These are phyloP conservation scores for Heliconius ismenius DNA, from an alignment of 2,888 invertebrate genomes.

Conservation along the genomic window DNA sequence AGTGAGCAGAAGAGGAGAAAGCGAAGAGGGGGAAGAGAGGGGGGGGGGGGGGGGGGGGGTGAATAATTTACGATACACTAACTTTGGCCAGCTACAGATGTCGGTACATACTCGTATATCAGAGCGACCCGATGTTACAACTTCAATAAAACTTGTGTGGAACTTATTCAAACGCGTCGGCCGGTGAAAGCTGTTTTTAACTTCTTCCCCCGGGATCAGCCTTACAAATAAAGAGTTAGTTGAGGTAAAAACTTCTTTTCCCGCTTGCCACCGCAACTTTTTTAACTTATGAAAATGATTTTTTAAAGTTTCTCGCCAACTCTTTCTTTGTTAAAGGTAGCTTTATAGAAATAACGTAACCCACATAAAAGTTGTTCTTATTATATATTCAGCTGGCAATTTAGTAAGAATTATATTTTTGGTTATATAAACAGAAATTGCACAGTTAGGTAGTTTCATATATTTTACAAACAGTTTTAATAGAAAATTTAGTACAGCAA, in stretches of 20 bases:
- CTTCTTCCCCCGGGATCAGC: constrained; percentile 72
- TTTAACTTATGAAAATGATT: constrained; percentile 55
- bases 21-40: too few relatives aligned
- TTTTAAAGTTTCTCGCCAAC: constrained; percentile 46
- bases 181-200: constrained; percentile 77
- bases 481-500: constrained; percentile 17
- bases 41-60: too few relatives aligned
- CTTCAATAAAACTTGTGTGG: constrained; percentile 63
- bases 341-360: constrained; percentile 7
- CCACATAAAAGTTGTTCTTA: not conserved
- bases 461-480: not conserved
- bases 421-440: not conserved
- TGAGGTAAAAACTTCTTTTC: constrained; percentile 63
- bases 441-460: too few relatives aligned
- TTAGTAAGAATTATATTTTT: too few relatives aligned
- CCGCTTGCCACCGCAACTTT: constrained; percentile 40
- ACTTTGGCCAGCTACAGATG: constrained; percentile 67
- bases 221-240: constrained; percentile 77
- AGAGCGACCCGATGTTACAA: constrained; percentile 67
- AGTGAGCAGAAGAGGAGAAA: too few relatives aligned
- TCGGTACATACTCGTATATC: constrained; percentile 66
- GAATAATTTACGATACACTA: constrained; percentile 79
- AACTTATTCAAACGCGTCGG: constrained; percentile 65
- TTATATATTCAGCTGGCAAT: not conserved
- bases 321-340: constrained; percentile 37